Percentiles rank a stretch among this genome's conserved stretches.
These are phyloP conservation scores for Polymixis lichenea DNA, from an alignment of 2,888 invertebrate genomes.

Conservation along the genomic window DNA sequence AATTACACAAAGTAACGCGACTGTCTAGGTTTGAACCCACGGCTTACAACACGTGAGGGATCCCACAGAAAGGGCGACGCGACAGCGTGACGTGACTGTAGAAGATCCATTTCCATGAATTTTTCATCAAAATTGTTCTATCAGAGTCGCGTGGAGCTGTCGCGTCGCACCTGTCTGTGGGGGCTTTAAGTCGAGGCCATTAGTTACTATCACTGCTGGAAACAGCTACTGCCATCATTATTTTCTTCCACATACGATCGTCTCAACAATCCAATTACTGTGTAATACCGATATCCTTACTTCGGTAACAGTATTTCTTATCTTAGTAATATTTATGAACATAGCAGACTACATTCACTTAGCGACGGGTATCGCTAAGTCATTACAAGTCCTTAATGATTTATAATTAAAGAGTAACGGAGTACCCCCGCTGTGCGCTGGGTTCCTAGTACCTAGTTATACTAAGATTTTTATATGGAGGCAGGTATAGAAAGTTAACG, in stretches of 20 bases:
- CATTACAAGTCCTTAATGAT: slow-evolving; percentile 56
- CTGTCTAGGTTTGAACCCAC: too few species aligned
- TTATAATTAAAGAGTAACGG: slow-evolving; percentile 60
- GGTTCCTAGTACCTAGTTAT: slow-evolving; percentile 33
- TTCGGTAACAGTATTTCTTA: slow-evolving; percentile 8
- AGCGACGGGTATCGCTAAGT: neutral
- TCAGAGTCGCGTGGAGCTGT: neutral
- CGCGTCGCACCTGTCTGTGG: neutral
- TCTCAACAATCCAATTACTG: slow-evolving; percentile 38
- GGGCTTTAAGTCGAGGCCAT: too few species aligned
- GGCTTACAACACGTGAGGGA: too few species aligned
- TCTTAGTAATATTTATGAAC: slow-evolving; percentile 53
- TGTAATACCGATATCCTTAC: slow-evolving; percentile 24
- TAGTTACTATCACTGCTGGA: too few species aligned
- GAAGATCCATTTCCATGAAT: neutral
- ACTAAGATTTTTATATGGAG: slow-evolving; percentile 7
- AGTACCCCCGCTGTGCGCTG: slow-evolving; percentile 21
- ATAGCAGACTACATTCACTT: slow-evolving; percentile 47
- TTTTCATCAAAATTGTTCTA: neutral
- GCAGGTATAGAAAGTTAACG: neutral
- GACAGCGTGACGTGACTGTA: neutral
- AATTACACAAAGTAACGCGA: too few species aligned
- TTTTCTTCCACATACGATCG: slow-evolving; percentile 1
- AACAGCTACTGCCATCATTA: slow-evolving; percentile 19
- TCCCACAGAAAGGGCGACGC: too few species aligned